phyloP scores from a whole-genome alignment of 2,113 vertebrate species.

The Platanista minor region DNA sequence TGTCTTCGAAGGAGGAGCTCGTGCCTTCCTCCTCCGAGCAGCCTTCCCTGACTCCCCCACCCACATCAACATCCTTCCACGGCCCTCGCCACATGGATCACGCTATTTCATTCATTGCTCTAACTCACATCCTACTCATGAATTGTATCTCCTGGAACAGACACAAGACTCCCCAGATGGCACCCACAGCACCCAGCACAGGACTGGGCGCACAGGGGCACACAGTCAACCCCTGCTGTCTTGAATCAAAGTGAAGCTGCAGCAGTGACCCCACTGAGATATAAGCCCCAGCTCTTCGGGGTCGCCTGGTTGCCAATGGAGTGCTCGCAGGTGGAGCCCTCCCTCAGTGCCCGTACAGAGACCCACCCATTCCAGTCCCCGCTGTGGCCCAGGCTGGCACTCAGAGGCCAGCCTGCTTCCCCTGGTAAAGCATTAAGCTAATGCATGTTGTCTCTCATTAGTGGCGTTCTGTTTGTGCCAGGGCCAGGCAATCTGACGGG shows the following conservation, averaged over 20 bases:
- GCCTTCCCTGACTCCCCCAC: not conserved
- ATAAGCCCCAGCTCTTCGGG: not conserved
- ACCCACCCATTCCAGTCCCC: not conserved
- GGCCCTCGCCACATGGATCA: not conserved
- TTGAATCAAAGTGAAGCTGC: not conserved
- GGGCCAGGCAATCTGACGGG: conserved; percentile 70
- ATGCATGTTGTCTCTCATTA: conserved; percentile 75
- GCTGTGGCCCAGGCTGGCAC: not conserved
- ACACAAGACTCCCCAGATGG: not conserved
- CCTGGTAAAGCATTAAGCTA: conserved; percentile 72
- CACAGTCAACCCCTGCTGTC: not conserved
- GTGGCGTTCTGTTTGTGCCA: conserved; percentile 67
- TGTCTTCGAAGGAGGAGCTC: not conserved
- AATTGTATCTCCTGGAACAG: not conserved
- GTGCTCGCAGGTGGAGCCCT: not conserved
- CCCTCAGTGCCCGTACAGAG: not conserved
- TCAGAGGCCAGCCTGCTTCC: conserved; percentile 52
- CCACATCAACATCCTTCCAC: not conserved
- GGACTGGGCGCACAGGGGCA: too few species aligned
- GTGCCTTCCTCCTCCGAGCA: not conserved
- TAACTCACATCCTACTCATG: not conserved
- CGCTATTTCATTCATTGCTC: not conserved
- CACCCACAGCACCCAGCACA: not conserved
- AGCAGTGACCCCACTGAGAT: not conserved
- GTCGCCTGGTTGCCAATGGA: not conserved